These are phyloP conservation scores for Xyrauchen texanus DNA, from an alignment of 2,113 vertebrate species.

Conservation along the genomic window DNA sequence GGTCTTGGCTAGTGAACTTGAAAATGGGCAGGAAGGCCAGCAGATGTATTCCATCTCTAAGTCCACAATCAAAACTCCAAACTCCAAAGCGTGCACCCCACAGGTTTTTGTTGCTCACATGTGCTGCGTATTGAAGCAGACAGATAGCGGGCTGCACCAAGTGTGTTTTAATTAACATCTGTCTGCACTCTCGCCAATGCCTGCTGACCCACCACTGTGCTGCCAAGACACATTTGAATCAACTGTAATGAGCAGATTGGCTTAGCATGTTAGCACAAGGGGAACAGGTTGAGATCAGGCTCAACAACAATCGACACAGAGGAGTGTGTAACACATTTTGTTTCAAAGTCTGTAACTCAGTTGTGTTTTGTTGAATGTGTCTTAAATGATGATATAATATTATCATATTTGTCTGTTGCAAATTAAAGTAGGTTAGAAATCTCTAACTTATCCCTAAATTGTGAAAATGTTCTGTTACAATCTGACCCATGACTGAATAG, in stretches of 20 bases:
- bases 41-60: background rate
- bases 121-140: constrained; percentile 65
- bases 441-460: no score
- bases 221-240: constrained; percentile 52
- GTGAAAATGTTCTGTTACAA: no score
- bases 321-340: no score
- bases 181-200: constrained; percentile 7
- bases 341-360: no score
- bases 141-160: constrained; percentile 69
- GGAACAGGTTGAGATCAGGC: constrained; percentile 15
- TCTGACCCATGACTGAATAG: no score
- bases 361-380: no score
- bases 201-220: constrained; percentile 23
- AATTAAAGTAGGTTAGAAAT: no score
- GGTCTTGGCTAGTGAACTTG: background rate
- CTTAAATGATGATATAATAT: no score
- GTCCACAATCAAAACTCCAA: constrained; percentile 15
- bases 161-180: constrained; percentile 69
- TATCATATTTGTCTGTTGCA: no score
- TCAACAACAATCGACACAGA: background rate
- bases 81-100: background rate
- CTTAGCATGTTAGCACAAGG: constrained; percentile 16
- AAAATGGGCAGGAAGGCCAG: background rate
- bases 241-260: constrained; percentile 49
- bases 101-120: constrained; percentile 27